Percentiles rank a stretch among this genome's conserved stretches.
Evolutionary conservation across 2,888 invertebrate genomes (phyloP).

Genomic region (Mayetiola destructor): DNA sequence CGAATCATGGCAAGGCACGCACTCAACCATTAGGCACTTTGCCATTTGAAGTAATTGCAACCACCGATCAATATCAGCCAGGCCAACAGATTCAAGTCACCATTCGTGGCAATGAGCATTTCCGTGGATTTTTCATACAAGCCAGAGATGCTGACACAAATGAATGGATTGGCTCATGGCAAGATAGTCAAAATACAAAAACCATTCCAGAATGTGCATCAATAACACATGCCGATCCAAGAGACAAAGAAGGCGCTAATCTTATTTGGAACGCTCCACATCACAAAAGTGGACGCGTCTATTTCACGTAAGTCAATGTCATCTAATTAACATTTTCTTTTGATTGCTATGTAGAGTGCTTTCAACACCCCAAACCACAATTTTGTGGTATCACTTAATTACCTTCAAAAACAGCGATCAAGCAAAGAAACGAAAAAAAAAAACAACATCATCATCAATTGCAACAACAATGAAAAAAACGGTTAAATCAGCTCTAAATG

Average conservation of each 20-base stretch:
- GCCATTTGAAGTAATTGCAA: slow-evolving; percentile 55
- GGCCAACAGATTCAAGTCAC: slow-evolving; percentile 46
- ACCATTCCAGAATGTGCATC: slow-evolving; percentile 64
- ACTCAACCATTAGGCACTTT: slow-evolving; percentile 47
- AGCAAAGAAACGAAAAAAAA: too few relatives aligned
- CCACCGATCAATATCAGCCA: slow-evolving; percentile 48
- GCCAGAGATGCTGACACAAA: slow-evolving; percentile 56
- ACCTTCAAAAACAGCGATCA: too few relatives aligned
- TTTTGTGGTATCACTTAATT: too few relatives aligned
- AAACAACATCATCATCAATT: too few relatives aligned
- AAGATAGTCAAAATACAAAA: slow-evolving; percentile 57
- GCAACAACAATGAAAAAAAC: too few relatives aligned
- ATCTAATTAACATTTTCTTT: too few relatives aligned
- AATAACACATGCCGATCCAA: slow-evolving; percentile 63
- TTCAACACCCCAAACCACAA: neutral
- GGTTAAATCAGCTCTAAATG: too few relatives aligned
- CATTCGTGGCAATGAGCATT: slow-evolving; percentile 39
- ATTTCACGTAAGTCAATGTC: slow-evolving; percentile 57
- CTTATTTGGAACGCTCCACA: slow-evolving; percentile 61
- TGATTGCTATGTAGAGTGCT: too few relatives aligned
- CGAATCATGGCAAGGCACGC: slow-evolving; percentile 60
- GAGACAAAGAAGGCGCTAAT: slow-evolving; percentile 55
- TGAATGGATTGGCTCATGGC: slow-evolving; percentile 63
- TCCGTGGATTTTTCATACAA: slow-evolving; percentile 74
- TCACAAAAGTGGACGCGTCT: slow-evolving; percentile 51